Conservation (phyloP, 2,113 vertebrate genomes). For the Cyprinodon brontotheroides region DNA sequence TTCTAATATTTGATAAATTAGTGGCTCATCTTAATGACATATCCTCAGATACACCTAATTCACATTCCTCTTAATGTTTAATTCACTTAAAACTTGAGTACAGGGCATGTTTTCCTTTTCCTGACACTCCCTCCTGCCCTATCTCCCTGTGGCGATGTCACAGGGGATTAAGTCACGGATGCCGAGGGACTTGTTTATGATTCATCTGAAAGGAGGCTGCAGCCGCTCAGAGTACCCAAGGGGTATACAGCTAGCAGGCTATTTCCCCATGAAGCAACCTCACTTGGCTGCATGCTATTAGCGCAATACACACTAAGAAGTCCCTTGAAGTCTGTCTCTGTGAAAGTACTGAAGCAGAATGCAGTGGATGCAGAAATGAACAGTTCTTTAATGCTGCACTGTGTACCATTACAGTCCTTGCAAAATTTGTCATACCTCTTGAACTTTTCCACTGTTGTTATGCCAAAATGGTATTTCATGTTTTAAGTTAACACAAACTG, state of each 20-base stretch:
- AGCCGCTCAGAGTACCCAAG: constrained; percentile 52
- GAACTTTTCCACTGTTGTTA: background rate
- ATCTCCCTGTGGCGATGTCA: constrained; percentile 68
- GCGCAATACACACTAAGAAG: constrained; percentile 17
- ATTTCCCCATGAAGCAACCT: constrained; percentile 26
- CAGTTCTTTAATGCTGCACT: background rate
- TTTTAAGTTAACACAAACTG: background rate
- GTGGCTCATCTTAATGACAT: constrained; percentile 41
- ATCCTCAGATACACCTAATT: constrained; percentile 66
- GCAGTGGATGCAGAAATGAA: background rate
- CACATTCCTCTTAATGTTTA: constrained; percentile 70
- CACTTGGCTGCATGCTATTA: constrained; percentile 36
- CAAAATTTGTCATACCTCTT: background rate
- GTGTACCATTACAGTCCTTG: background rate
- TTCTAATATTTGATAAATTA: constrained; percentile 64
- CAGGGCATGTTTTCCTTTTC: constrained; percentile 60
- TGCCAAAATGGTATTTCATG: background rate
- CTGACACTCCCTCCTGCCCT: constrained; percentile 41
- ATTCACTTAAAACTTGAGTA: constrained; percentile 72
- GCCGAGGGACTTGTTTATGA: constrained; percentile 67
- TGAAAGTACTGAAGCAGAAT: background rate
- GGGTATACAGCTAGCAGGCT: constrained; percentile 52
- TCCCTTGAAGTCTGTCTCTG: constrained; percentile 21
- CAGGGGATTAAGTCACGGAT: constrained; percentile 69
- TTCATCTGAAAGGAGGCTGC: constrained; percentile 61